These are phyloP conservation scores for Diarsia brunnea DNA, from an alignment of 2,888 invertebrate species.

Conservation along the genomic window DNA sequence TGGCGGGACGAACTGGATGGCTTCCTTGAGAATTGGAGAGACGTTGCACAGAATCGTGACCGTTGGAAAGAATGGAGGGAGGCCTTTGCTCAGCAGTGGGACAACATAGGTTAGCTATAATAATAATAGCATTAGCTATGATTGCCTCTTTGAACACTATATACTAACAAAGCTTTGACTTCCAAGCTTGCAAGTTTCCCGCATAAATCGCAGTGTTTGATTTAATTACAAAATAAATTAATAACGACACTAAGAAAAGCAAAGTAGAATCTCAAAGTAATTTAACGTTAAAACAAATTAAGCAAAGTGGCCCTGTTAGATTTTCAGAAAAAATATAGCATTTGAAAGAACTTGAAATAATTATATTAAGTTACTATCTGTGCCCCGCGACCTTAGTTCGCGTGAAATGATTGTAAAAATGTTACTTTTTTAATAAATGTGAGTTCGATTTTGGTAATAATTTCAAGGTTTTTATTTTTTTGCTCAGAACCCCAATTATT, in stretches of 20 bases:
- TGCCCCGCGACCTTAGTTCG: too few relatives aligned
- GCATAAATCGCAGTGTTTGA: not conserved
- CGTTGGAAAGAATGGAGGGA: too few relatives aligned
- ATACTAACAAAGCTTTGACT: not conserved
- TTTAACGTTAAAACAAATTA: not conserved
- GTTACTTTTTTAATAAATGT: too few relatives aligned
- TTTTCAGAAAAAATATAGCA: not conserved
- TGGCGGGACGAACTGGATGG: too few relatives aligned
- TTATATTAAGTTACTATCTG: not conserved
- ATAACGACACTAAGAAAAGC: not conserved
- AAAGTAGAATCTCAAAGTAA: not conserved
- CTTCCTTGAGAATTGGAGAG: too few relatives aligned
- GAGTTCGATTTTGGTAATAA: too few relatives aligned
- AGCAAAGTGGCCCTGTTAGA: not conserved
- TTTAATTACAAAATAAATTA: not conserved
- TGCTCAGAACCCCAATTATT: too few relatives aligned
- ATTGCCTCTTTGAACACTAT: not conserved
- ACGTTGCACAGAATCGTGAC: too few relatives aligned
- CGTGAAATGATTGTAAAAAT: too few relatives aligned
- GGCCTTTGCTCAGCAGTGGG: too few relatives aligned
- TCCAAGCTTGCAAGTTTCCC: not conserved
- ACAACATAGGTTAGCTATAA: too few relatives aligned
- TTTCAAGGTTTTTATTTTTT: too few relatives aligned
- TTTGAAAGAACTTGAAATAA: not conserved
- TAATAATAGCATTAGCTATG: slow-evolving; percentile 13